phyloP scores from a whole-genome alignment of 30 jellyfish, hydroid and myxozoan genomes.

The Hydractinia symbiolongicarpus region DNA sequence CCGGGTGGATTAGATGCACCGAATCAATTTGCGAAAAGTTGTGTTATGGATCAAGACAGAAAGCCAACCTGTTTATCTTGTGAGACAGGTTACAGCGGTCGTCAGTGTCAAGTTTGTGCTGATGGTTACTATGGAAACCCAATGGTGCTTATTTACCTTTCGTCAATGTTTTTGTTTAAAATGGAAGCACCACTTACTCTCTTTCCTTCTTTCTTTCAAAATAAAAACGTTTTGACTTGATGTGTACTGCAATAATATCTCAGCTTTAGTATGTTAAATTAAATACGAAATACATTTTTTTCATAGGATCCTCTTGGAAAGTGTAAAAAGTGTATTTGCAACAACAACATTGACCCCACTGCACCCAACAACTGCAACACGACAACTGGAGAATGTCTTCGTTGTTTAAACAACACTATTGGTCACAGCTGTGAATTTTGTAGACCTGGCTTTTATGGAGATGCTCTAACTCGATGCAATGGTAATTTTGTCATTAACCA shows the following conservation, averaged over 20 bases:
- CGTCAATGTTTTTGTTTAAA: too few species aligned
- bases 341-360: slow-evolving; percentile 39
- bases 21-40: slow-evolving; percentile 61
- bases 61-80: slow-evolving; percentile 65
- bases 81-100: slow-evolving; percentile 59
- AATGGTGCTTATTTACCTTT: slow-evolving; percentile 18
- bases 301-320: slow-evolving; percentile 49
- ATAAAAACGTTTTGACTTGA: not conserved
- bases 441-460: slow-evolving; percentile 51
- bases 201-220: not conserved
- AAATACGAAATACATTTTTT: not conserved
- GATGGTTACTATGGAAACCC: slow-evolving; percentile 92
- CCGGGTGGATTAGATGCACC: slow-evolving; percentile 75
- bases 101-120: slow-evolving; percentile 66
- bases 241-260: too few species aligned
- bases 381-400: slow-evolving; percentile 67
- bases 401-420: slow-evolving; percentile 59
- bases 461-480: slow-evolving; percentile 50
- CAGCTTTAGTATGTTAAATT: too few species aligned
- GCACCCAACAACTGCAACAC: slow-evolving; percentile 68
- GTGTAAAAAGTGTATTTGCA: slow-evolving; percentile 59
- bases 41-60: slow-evolving; percentile 51
- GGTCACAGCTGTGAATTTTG: slow-evolving; percentile 73
- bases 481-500: slow-evolving; percentile 15
- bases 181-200: not conserved